Evolutionary conservation across 2,797 vertebrate genomes (phyloP), one percentile per base, ranked within the genome.

Genomic region (Syngnathus acus): DNA sequence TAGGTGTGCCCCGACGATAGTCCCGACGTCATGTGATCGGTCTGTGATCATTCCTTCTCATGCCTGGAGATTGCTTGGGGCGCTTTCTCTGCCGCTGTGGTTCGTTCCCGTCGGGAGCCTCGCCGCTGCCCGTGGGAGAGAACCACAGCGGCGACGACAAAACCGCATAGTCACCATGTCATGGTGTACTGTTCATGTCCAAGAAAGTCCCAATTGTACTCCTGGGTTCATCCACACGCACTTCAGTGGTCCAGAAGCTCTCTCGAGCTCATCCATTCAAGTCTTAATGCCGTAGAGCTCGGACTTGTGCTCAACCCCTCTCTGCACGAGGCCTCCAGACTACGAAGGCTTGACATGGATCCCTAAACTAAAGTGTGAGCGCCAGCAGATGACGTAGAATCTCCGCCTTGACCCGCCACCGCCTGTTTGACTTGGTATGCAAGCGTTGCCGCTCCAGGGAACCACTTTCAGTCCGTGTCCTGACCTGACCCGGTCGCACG

Each of bases 361-460:
- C 91, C 90, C 79, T 92, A 89, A 91, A 92, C 87, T 92, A 91
- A 91, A 91, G 90, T 91, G 90, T 92, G 90, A 88, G 87, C 90
- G 87, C 79, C 73, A 82, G 83, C 81, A 79, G 67, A 82, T 71
- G 72, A 71, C 72, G 69, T 75, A 84, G 71, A 81, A 77, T 82
- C 69, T 77, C 70, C 81, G 82, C 80, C 69, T 76, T 71, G 82
- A 83, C 81, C 75, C 78, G 10, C 23, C 13, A 13, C 54, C 11
- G 67, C 73, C 76, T 78, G 74, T 84, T 79, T 76, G 74, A 81
- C 72, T 71, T 70, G 72, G 83, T 68, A 78, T 69, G 65, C 73
- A 86, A 78, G 40, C 40, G 40, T 11, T 71, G 73, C 78, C 69
- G 70, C 62, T 67, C 66, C 16, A 76, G 53, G 74, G 72, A 54